Percentiles rank a stretch among this genome's conserved stretches.
Conservation (phyloP, 2,888 invertebrate genomes). For the Osedax fenrisi region DNA sequence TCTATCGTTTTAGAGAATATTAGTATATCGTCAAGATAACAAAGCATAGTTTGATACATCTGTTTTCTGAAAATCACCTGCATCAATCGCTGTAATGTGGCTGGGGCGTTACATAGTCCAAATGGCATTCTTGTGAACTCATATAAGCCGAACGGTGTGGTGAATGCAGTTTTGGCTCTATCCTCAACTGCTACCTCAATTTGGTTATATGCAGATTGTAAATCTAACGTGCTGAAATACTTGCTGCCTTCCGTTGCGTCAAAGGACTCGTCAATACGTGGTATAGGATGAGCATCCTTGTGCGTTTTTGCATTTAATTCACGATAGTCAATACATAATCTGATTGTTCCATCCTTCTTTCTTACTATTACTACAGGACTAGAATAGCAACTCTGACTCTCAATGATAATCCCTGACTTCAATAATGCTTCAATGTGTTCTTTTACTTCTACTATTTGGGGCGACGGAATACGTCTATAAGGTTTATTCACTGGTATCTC, state of each 20-base stretch:
- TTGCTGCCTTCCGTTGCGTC: conserved; percentile 24
- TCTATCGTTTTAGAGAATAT: conserved; percentile 28
- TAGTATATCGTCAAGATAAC: conserved; percentile 37
- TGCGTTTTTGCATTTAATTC: background rate
- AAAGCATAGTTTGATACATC: conserved; percentile 28
- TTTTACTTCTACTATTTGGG: background rate
- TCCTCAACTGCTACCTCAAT: conserved; percentile 28
- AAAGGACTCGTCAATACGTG: conserved; percentile 30
- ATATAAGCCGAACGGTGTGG: conserved; percentile 32
- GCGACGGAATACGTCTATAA: background rate
- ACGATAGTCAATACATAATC: background rate
- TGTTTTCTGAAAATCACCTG: conserved; percentile 33
- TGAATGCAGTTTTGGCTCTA: conserved; percentile 35
- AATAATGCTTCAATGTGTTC: background rate
- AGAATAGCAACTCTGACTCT: background rate
- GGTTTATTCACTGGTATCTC: background rate
- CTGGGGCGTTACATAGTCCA: conserved; percentile 34
- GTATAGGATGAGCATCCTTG: background rate
- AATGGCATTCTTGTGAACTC: conserved; percentile 35
- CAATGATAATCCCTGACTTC: background rate
- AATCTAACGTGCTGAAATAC: conserved; percentile 34
- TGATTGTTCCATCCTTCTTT: background rate
- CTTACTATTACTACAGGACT: background rate
- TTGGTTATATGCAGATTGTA: conserved; percentile 34
- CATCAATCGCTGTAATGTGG: conserved; percentile 36